Base-by-base conservation (phyloP, 2,113 vertebrate species). In the Xiphophorus hellerii region DNA sequence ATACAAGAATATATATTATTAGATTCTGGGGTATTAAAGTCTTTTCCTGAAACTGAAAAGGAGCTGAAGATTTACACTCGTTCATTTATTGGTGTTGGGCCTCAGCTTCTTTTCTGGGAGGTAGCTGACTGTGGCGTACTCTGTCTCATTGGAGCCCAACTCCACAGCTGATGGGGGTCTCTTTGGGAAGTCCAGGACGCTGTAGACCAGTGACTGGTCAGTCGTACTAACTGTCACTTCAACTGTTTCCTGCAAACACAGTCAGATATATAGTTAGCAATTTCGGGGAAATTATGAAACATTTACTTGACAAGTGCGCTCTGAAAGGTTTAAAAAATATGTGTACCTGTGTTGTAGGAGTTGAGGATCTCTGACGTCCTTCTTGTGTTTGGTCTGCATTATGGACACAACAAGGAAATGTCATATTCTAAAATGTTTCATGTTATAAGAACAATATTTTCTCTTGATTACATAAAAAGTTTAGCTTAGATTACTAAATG, bases 111-210 rank as follows among this genome's bases (percentile, higher is more conserved):
- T 65, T 5, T 87, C 65, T 25, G 74, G 3, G 11, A 73, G 69
- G 72, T 83, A 87, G 35, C 69, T 77, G 78, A 91, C 74, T 1
- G 65, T 65, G 29, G 87, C 86, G 1, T 92, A 93, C 33, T 89
- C 82, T 3, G 84, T 85, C 0, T 82, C 81, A 73, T 10, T 69
- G 22, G 67, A 54, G 61, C 61, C 42, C 0, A 67, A 7, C 27
- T 81, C 76, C 33, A 76, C 5, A 51, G 51, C 62, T 10, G 63
- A n/a, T 0, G 61, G 4, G 11, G 69, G 12, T 77, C 86, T 92
- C 71, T 78, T 88, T 14, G 92, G 83, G 73, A 93, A 92, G 78
- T 93, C 83, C 80, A 91, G 71, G 58, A 93, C 64, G 0, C 92
- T 92, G 84, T 80, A 93, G 71, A 90, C 37, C 30, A 90, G 12